Evolutionary conservation across 2,797 vertebrate genomes (phyloP), one percentile per base, ranked within the genome.

Genomic region (Ispidina lecontei): DNA sequence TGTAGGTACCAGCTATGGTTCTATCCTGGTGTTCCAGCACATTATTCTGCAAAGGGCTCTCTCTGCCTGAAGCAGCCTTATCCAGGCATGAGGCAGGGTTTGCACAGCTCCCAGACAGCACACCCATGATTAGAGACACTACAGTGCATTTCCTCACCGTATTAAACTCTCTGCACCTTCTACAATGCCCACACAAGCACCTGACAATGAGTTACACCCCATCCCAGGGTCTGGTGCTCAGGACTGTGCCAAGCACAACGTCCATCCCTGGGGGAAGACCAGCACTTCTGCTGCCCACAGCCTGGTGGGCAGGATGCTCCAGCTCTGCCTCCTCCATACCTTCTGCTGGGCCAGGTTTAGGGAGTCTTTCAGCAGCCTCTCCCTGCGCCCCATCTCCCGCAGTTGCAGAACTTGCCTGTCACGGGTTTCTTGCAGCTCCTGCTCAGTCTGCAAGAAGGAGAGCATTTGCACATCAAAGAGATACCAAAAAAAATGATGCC

Each of bases 361-460:
- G 9, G 97, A 96, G 3, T 84, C 91, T 63, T 86, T 89, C 91
- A 97, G 93, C 94, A 97, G 96, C n/a, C 46, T 87, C 87, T 98
- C 97, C 92, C 95, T 96, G 90, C 64, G 96, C 49, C 93, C 96
- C 91, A 97, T 96, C 95, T 98, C 97, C 92, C 85, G 96, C 68
- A 98, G 95, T 90, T 98, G 97, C 77, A 94, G 95, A 5, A 72
- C 91, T 72, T 96, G 96, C 95, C 59, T 97, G 86, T 94, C 94
- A 26, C 97, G 76, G 69, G 97, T 97, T 17, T 93, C 88, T 76
- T 91, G 91, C 87, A 98, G 94, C 58, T 97, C 95, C 83, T 97
- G 91, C 96, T 96, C 96, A 7, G 86, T 95, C 98, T 98, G 95
- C 77, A 96, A 92, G 0, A 3, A 87, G n/a, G 47, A 49, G n/a